Percentiles rank a stretch among this genome's conserved stretches.
These are phyloP conservation scores for Ceratitis capitata DNA, from an alignment of 1,140 invertebrate species.

Conservation along the genomic window DNA sequence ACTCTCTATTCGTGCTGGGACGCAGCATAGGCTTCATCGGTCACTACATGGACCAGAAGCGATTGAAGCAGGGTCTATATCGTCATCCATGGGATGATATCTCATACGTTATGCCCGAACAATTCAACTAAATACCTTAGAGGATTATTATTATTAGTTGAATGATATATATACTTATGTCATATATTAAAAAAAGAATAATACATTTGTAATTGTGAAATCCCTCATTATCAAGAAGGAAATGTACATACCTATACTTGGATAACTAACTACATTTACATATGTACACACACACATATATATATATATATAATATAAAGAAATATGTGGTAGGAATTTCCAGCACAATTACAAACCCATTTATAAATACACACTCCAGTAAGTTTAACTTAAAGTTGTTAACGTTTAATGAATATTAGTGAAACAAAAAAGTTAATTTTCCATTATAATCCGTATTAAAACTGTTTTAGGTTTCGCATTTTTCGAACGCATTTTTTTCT, in stretches of 20 bases:
- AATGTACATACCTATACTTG: not conserved
- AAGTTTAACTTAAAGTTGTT: constrained; percentile 36
- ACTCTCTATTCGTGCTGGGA: constrained; percentile 97
- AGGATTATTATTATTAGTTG: not conserved
- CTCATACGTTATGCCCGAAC: constrained; percentile 86
- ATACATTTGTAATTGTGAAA: not conserved
- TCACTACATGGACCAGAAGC: constrained; percentile 98
- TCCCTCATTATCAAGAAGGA: not conserved
- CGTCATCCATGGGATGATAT: constrained; percentile 99
- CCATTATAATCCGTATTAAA: not conserved
- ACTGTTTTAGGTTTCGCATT: constrained; percentile 30
- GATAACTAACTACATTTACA: not conserved
- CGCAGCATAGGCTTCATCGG: constrained; percentile 99
- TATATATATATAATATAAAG: constrained; percentile 13
- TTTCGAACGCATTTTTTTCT: not conserved
- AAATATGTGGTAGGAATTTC: not conserved
- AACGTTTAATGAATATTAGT: not conserved
- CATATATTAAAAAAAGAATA: not conserved
- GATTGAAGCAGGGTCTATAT: constrained; percentile 98
- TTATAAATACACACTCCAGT: constrained; percentile 32
- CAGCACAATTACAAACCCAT: not conserved
- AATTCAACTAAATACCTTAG: constrained; percentile 56
- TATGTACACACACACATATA: not conserved
- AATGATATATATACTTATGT: not conserved
- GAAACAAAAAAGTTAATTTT: not conserved